Percentiles rank a stretch among this genome's conserved stretches.
These are phyloP conservation scores for Xenopus tropicalis DNA, from an alignment of 2,113 vertebrate genomes.

Conservation along the genomic window UCB_Xtro_10.0 CM004447.2:107707001-107707500, in stretches of 20 bases:
- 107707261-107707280: slow-evolving; percentile 5
- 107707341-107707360: slow-evolving; percentile 46
- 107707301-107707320: slow-evolving; percentile 22
- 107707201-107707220: slow-evolving; percentile 20
- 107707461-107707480: slow-evolving; percentile 68
- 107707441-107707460: slow-evolving; percentile 78
- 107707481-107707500: slow-evolving; percentile 82
- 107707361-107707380: slow-evolving; percentile 67
- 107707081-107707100: neutral
- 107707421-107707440: slow-evolving; percentile 70
- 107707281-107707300: slow-evolving; percentile 12
- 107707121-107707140: neutral
- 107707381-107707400: slow-evolving; percentile 79
- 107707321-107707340: slow-evolving; percentile 18
- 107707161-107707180: slow-evolving; percentile 8
- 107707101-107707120: neutral
- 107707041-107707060: neutral
- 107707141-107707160: neutral
- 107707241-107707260: neutral
- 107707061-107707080: neutral
- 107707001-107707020: too few species aligned
- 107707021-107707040: too few species aligned
- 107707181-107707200: slow-evolving; percentile 26
- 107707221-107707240: slow-evolving; percentile 6
- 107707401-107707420: slow-evolving; percentile 73